phyloP scores from a whole-genome alignment of 2,113 vertebrate species.

The Lathamus discolor region DNA sequence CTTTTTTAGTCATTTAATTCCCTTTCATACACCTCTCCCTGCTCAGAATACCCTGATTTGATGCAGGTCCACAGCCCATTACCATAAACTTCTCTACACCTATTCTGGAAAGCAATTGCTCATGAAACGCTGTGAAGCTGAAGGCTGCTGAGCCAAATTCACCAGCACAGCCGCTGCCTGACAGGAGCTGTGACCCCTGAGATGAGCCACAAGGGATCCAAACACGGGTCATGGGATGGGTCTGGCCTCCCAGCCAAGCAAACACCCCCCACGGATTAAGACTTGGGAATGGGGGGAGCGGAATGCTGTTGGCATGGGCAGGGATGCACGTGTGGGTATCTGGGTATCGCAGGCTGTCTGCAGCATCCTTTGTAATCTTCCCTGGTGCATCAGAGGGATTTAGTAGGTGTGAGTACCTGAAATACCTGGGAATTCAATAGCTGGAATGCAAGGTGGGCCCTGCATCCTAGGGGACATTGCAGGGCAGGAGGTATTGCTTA shows the following conservation, averaged over 20 bases:
- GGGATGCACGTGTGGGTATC: accelerated
- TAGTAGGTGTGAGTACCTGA: neutral
- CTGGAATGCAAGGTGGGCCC: neutral
- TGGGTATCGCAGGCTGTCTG: accelerated
- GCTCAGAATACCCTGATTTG: slow-evolving; percentile 46
- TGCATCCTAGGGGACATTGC: accelerated
- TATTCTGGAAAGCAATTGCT: slow-evolving; percentile 18
- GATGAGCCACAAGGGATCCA: neutral
- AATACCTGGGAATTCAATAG: neutral
- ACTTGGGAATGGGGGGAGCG: neutral
- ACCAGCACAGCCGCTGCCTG: neutral
- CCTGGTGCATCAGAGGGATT: neutral
- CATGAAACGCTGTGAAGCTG: neutral
- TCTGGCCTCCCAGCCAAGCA: neutral
- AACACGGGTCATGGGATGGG: neutral
- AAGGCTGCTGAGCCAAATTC: neutral
- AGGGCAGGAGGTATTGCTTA: neutral
- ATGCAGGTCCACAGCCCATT: slow-evolving; percentile 59
- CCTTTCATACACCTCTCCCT: neutral
- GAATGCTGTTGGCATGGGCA: neutral
- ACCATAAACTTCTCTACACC: slow-evolving; percentile 35
- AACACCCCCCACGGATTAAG: neutral
- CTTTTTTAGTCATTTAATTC: slow-evolving; percentile 46
- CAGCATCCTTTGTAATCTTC: neutral
- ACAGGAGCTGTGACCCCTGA: neutral